Evolutionary conservation across 2,888 invertebrate species (phyloP).

Genomic region (Oxytorus armatus): DNA sequence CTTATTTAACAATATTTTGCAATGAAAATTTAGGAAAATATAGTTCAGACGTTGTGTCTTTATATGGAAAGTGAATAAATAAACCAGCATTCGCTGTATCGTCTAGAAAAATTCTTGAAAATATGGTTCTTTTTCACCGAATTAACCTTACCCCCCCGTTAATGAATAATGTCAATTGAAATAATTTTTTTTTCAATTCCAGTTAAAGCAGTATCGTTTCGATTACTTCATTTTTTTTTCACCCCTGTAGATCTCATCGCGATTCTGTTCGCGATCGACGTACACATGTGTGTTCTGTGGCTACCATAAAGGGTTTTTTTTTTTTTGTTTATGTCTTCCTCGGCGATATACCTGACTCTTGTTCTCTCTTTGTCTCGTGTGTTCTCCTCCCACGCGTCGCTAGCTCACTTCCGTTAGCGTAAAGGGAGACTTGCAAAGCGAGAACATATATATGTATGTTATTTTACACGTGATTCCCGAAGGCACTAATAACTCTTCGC

Average conservation of each 20-base stretch:
- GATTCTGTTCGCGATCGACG: conserved; percentile 20
- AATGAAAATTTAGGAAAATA: too few relatives aligned
- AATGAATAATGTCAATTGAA: too few relatives aligned
- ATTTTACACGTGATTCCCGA: conserved; percentile 41
- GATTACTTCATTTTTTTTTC: background rate
- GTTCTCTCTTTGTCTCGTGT: conserved; percentile 42
- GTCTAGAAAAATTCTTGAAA: too few relatives aligned
- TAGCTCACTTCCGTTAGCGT: conserved; percentile 58
- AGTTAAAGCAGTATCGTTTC: background rate
- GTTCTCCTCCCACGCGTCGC: conserved; percentile 63
- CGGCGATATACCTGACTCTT: conserved; percentile 23
- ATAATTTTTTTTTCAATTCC: too few relatives aligned
- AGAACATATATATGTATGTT: background rate
- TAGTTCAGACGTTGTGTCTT: too few relatives aligned
- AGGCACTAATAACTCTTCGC: conserved; percentile 59
- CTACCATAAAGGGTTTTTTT: conserved; percentile 10
- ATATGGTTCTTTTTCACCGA: too few relatives aligned
- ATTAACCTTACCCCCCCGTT: too few relatives aligned
- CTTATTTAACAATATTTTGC: too few relatives aligned
- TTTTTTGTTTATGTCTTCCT: conserved; percentile 39
- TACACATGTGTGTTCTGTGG: conserved; percentile 55
- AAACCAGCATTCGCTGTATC: too few relatives aligned
- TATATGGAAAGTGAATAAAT: too few relatives aligned
- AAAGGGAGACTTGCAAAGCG: conserved; percentile 15
- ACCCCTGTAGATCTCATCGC: background rate